phyloP scores from a whole-genome alignment of 2,797 vertebrate genomes.

The Paguma larvata region DNA sequence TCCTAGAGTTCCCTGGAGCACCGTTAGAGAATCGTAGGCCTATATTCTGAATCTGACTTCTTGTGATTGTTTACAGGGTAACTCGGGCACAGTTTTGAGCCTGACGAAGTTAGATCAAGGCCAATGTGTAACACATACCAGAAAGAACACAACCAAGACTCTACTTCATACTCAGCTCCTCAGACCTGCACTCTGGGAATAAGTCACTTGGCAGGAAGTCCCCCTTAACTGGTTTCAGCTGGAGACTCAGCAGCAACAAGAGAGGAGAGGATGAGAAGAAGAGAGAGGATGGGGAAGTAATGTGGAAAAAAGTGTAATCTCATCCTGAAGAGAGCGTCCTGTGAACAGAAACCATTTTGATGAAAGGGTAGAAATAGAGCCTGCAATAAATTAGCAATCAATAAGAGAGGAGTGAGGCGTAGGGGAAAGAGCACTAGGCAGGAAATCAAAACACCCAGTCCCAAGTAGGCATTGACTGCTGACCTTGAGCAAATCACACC shows the following conservation, averaged over 20 bases:
- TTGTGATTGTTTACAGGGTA: background rate
- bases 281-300: background rate
- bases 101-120: background rate
- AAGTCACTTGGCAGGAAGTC: conserved; percentile 55
- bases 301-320: background rate
- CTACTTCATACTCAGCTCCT: background rate
- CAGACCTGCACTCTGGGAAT: background rate
- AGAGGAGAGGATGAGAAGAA: background rate
- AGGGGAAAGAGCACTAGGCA: background rate
- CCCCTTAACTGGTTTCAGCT: conserved; percentile 31
- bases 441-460: background rate
- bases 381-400: conserved; percentile 15
- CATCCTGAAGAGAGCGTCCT: conserved; percentile 41
- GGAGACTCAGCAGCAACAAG: background rate
- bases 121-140: background rate
- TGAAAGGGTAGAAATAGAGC: background rate
- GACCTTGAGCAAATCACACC: conserved; percentile 10
- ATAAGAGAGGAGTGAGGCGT: background rate
- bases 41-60: background rate
- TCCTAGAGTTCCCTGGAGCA: background rate
- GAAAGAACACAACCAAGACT: background rate
- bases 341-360: conserved; percentile 24
- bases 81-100: background rate
- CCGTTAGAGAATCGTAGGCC: background rate
- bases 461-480: background rate